Conservation (phyloP, 2,888 invertebrate species). For the Nesidiocoris tenuis region DNA sequence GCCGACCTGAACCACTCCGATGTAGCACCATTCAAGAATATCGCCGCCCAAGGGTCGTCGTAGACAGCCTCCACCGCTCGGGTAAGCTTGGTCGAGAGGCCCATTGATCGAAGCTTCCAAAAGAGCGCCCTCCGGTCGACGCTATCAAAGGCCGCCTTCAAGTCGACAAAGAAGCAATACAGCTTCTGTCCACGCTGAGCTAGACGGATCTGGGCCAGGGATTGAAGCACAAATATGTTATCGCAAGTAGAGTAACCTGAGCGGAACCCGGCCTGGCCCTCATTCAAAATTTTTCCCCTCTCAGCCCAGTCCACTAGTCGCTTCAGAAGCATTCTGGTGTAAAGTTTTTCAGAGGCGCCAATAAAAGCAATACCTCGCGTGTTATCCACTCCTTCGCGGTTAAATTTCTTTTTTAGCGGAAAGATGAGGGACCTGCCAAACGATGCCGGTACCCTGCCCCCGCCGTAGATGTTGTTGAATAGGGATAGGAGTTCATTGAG, state of each 20-base stretch:
- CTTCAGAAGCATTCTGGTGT: not conserved
- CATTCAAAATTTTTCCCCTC: not conserved
- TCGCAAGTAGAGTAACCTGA: not conserved
- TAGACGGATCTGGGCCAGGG: not conserved
- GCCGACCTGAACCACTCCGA: not conserved
- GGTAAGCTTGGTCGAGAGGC: not conserved
- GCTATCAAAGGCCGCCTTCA: not conserved
- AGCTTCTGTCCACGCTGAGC: not conserved
- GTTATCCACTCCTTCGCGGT: not conserved
- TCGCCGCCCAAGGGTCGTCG: not conserved
- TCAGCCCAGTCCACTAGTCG: not conserved
- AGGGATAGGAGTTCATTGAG: not conserved
- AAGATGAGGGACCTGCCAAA: not conserved
- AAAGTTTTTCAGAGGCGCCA: not conserved
- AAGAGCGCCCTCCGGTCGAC: not conserved
- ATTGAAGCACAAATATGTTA: not conserved
- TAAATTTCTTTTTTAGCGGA: conserved; percentile 1
- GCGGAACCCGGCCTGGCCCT: conserved; percentile 18
- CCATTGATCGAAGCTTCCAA: not conserved
- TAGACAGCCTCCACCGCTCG: not conserved
- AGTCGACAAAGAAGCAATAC: not conserved
- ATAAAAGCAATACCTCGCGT: not conserved
- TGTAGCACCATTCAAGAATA: not conserved
- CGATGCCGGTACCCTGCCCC: not conserved
- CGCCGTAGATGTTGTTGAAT: not conserved